Evolutionary conservation across 1,140 invertebrate genomes (phyloP).

Genomic region (Drosophila repletoides): DNA sequence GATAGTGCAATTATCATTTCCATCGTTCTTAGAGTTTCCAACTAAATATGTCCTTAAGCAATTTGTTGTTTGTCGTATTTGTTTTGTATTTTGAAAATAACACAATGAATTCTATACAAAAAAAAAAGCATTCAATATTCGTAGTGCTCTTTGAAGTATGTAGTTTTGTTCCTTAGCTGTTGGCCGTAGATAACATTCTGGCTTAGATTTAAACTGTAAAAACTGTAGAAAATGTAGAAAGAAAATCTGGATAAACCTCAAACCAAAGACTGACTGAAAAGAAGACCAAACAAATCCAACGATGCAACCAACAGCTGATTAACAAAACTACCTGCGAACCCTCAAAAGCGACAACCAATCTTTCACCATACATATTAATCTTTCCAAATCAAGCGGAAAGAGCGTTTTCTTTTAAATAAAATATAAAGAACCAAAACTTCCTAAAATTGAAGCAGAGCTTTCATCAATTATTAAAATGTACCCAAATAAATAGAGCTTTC

Average conservation of each 20-base stretch:
- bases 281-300: neutral
- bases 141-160: slow-evolving; percentile 57
- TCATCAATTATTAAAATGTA: too few relatives aligned
- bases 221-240: slow-evolving; percentile 55
- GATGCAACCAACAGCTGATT: slow-evolving; percentile 64
- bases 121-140: slow-evolving; percentile 25
- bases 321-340: slow-evolving; percentile 61
- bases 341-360: neutral
- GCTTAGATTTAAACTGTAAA: slow-evolving; percentile 45
- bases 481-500: too few relatives aligned
- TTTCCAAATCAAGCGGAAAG: too few relatives aligned
- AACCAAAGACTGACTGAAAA: slow-evolving; percentile 22
- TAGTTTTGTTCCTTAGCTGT: slow-evolving; percentile 80
- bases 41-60: neutral
- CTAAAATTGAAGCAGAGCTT: too few relatives aligned
- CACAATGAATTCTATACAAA: slow-evolving; percentile 6
- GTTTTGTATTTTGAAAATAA: slow-evolving; percentile 42
- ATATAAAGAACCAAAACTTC: too few relatives aligned
- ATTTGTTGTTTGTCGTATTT: slow-evolving; percentile 32
- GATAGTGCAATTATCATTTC: neutral
- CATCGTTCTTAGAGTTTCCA: slow-evolving; percentile 3
- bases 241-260: slow-evolving; percentile 1
- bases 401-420: too few relatives aligned
- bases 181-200: slow-evolving; percentile 55
- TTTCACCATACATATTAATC: neutral